A percentile compares a stretch with the other conserved stretches of the same genome.
Evolutionary conservation across 2,888 invertebrate species (phyloP).

Genomic region (Tanypteryx hageni): DNA sequence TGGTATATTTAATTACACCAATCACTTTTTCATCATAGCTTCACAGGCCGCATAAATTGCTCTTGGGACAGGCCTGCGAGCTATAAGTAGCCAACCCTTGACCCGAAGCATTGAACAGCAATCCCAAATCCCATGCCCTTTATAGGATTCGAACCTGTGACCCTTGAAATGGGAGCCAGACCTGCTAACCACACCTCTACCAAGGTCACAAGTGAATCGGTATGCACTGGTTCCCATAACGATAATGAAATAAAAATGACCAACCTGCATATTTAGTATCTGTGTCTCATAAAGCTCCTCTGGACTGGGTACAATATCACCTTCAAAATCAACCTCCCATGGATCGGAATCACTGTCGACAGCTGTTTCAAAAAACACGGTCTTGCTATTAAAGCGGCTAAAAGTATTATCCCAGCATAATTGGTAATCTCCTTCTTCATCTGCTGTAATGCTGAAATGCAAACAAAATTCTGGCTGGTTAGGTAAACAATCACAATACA

Average conservation of each 20-base stretch:
- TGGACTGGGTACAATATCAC: constrained; percentile 74
- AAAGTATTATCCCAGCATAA: constrained; percentile 93
- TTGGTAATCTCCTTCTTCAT: constrained; percentile 84
- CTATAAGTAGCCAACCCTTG: no score
- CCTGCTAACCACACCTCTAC: no score
- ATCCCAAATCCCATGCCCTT: no score
- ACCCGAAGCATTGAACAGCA: no score
- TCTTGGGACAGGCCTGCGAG: no score
- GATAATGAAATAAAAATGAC: constrained; percentile 37
- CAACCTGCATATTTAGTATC: constrained; percentile 74
- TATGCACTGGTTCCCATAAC: no score
- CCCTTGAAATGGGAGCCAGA: no score
- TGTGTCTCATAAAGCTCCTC: constrained; percentile 80
- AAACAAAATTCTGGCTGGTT: background rate
- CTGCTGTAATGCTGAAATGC: constrained; percentile 71
- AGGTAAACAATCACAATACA: background rate
- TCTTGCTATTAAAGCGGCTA: constrained; percentile 88
- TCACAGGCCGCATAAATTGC: no score
- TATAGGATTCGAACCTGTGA: no score
- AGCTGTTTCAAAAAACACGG: constrained; percentile 88
- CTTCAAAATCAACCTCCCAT: constrained; percentile 70
- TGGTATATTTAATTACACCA: no score
- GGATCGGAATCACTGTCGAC: constrained; percentile 78
- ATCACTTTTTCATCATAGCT: no score
- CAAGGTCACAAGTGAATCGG: no score